Evolutionary conservation across 2,888 invertebrate genomes (phyloP).

Genomic region (Lobophora halterata): DNA sequence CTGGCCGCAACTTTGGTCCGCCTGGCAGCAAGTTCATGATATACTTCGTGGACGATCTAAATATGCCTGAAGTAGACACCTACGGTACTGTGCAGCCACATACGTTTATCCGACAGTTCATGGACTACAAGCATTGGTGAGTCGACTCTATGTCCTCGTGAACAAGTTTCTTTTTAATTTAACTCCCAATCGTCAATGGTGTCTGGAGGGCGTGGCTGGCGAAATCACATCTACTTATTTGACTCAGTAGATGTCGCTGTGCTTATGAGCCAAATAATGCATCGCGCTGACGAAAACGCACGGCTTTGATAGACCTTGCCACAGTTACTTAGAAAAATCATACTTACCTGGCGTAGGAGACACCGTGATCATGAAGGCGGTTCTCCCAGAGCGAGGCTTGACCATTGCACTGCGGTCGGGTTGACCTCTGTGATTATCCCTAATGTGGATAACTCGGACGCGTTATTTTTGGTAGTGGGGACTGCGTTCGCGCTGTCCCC

Average conservation of each 20-base stretch:
- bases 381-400: slow-evolving; percentile 16
- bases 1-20: slow-evolving; percentile 95
- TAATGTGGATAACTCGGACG: slow-evolving; percentile 19
- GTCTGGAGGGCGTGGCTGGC: slow-evolving; percentile 1
- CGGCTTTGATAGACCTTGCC: slow-evolving; percentile 1
- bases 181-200: neutral
- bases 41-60: slow-evolving; percentile 97
- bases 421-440: slow-evolving; percentile 21
- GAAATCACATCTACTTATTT: neutral
- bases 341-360: slow-evolving; percentile 20
- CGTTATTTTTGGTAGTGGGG: slow-evolving; percentile 21
- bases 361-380: slow-evolving; percentile 18
- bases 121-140: slow-evolving; percentile 96
- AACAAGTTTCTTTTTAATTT: too few relatives aligned
- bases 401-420: slow-evolving; percentile 18
- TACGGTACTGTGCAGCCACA: slow-evolving; percentile 98
- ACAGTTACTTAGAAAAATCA: neutral
- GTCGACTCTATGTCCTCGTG: neutral
- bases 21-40: slow-evolving; percentile 95
- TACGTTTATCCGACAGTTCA: slow-evolving; percentile 94
- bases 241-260: slow-evolving; percentile 8
- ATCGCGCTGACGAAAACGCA: slow-evolving; percentile 17
- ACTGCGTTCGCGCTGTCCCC: slow-evolving; percentile 20
- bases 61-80: slow-evolving; percentile 97
- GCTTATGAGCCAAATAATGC: slow-evolving; percentile 1